A percentile compares a stretch with the other conserved stretches of the same genome.
phyloP scores from a whole-genome alignment of 2,888 invertebrate species.

The Hesperia comma region DNA sequence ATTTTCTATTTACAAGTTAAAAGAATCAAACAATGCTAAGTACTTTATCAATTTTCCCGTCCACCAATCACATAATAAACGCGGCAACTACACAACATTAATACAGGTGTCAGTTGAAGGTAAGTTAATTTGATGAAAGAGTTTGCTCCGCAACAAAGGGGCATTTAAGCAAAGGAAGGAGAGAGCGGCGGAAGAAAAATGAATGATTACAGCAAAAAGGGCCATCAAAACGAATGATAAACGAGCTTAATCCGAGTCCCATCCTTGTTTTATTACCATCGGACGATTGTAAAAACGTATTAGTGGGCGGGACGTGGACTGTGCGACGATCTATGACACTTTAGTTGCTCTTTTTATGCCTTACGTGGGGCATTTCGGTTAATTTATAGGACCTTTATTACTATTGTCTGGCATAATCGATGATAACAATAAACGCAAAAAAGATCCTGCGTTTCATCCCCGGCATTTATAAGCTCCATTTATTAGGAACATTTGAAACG shows the following conservation, averaged over 20 bases:
- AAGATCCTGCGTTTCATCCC: constrained; percentile 8
- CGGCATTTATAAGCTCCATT: constrained; percentile 6
- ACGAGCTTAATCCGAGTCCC: constrained; percentile 81
- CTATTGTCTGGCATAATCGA: constrained; percentile 38
- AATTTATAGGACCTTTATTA: constrained; percentile 69
- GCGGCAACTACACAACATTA: constrained; percentile 14
- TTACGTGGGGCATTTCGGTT: constrained; percentile 60
- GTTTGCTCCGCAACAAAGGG: constrained; percentile 67
- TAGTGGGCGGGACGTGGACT: constrained; percentile 63
- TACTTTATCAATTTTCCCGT: background rate
- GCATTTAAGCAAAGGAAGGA: constrained; percentile 79
- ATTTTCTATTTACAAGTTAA: no score
- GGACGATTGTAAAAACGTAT: constrained; percentile 83
- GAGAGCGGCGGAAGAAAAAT: constrained; percentile 82
- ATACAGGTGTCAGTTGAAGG: constrained; percentile 42
- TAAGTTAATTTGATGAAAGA: constrained; percentile 70
- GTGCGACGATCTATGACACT: constrained; percentile 68
- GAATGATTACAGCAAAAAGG: constrained; percentile 84
- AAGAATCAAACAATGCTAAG: no score
- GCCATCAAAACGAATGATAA: constrained; percentile 83
- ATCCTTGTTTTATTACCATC: constrained; percentile 81
- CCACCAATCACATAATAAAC: background rate
- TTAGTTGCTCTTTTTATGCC: constrained; percentile 72
- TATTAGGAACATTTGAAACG: background rate
- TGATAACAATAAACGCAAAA: constrained; percentile 38